A percentile compares a stretch with the other conserved stretches of the same genome.
Conservation (phyloP, 2,113 vertebrate species). For the Castor canadensis region DNA sequence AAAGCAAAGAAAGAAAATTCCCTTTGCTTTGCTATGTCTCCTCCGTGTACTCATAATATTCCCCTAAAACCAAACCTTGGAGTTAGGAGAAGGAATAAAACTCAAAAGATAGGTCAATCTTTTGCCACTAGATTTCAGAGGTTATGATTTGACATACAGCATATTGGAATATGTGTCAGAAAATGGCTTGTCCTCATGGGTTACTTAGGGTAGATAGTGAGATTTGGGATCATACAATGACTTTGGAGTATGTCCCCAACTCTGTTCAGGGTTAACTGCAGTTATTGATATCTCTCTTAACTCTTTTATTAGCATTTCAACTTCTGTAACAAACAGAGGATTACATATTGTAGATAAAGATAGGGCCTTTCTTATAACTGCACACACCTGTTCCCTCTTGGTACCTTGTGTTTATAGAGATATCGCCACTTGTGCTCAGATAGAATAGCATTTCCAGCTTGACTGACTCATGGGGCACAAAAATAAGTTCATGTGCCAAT, state of each 20-base stretch:
- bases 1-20: background rate
- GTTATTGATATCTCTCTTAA: background rate
- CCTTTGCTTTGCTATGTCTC: background rate
- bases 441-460: background rate
- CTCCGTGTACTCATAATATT: background rate
- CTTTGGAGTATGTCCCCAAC: constrained; percentile 14
- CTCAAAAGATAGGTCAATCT: background rate
- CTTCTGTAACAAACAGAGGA: constrained; percentile 6
- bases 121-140: background rate
- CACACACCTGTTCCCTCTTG: constrained; percentile 1
- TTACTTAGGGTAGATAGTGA: background rate
- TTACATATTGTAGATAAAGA: constrained; percentile 16
- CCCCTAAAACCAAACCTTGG: background rate
- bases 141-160: background rate
- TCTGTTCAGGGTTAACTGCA: background rate
- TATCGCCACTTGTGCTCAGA: background rate
- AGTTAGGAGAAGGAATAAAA: background rate
- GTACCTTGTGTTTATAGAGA: constrained; percentile 42
- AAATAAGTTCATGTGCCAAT: background rate
- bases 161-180: background rate
- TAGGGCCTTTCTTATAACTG: background rate
- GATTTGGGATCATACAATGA: background rate
- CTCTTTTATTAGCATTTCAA: background rate
- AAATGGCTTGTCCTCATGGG: background rate
- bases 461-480: constrained; percentile 26